A percentile compares a stretch with the other conserved stretches of the same genome.
Conservation (phyloP, 2,113 vertebrate species). For the Gallinago paraguaiae region DNA sequence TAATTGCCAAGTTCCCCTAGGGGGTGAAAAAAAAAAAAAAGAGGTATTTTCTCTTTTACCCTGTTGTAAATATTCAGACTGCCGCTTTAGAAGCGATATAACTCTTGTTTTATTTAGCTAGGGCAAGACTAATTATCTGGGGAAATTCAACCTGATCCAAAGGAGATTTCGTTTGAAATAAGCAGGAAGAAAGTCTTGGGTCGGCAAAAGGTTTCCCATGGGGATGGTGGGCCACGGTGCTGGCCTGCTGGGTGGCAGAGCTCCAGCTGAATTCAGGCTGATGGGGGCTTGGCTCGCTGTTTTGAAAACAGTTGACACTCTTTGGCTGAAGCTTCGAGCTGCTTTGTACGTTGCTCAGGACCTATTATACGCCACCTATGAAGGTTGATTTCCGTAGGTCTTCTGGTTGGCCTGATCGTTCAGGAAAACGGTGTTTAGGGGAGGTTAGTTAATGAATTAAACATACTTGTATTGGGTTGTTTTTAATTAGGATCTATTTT, state of each 20-base stretch:
- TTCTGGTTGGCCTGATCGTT: conserved; percentile 22
- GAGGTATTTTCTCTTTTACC: conserved; percentile 12
- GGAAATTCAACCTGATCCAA: conserved; percentile 60
- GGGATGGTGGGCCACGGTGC: conserved; percentile 21
- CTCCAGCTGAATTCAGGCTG: conserved; percentile 60
- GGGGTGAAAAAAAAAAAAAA: background rate
- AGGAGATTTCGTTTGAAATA: conserved; percentile 30
- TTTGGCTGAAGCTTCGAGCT: conserved; percentile 48
- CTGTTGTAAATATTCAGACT: conserved; percentile 37
- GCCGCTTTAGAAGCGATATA: conserved; percentile 26
- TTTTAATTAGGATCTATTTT: conserved; percentile 26
- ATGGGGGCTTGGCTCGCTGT: conserved; percentile 52
- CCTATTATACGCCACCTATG: conserved; percentile 46
- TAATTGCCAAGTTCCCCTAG: background rate
- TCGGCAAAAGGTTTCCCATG: conserved; percentile 59
- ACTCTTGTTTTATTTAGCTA: conserved; percentile 49
- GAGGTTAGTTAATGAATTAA: conserved; percentile 48
- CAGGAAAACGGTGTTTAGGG: background rate
- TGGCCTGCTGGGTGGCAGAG: conserved; percentile 53
- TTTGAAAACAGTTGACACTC: conserved; percentile 51
- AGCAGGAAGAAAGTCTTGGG: conserved; percentile 57
- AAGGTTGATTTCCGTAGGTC: conserved; percentile 1
- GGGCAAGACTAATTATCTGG: conserved; percentile 64
- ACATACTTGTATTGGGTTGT: conserved; percentile 12
- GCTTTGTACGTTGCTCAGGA: conserved; percentile 26